Evolutionary conservation across 2,797 vertebrate species (phyloP).

Genomic region (Phalanger gymnotis): DNA sequence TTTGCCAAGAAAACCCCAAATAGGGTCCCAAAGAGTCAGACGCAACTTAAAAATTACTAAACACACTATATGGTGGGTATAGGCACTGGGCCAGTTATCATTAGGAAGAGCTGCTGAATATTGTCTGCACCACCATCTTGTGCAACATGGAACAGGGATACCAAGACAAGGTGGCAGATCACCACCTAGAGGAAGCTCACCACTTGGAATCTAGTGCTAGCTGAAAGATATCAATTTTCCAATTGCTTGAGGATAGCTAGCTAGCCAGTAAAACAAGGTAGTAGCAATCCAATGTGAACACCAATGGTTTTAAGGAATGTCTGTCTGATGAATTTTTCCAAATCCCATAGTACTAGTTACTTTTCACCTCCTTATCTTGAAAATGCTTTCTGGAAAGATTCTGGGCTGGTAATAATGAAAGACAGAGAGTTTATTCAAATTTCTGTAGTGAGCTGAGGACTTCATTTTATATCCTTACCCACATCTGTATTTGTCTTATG

Average conservation of each 20-base stretch:
- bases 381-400: conserved; percentile 47
- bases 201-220: background rate
- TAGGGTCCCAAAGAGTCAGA: background rate
- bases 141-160: conserved; percentile 37
- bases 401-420: conserved; percentile 55
- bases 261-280: conserved; percentile 10
- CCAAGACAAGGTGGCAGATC: background rate
- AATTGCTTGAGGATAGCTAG: conserved; percentile 33
- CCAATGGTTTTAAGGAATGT: conserved; percentile 23
- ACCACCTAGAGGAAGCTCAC: background rate
- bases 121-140: background rate
- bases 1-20: background rate
- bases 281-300: conserved; percentile 51
- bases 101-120: background rate
- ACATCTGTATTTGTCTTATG: background rate
- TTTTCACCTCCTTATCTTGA: conserved; percentile 49
- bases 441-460: conserved; percentile 53
- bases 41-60: background rate
- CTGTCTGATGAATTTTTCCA: conserved; percentile 20
- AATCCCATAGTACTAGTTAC: background rate
- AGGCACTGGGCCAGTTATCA: background rate
- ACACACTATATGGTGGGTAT: background rate
- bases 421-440: conserved; percentile 24
- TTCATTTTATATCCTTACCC: background rate
- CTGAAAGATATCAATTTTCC: background rate